Evolutionary conservation across 2,797 vertebrate species (phyloP), one percentile per base, ranked within the genome.

Genomic region (Eleutherodactylus coqui): DNA sequence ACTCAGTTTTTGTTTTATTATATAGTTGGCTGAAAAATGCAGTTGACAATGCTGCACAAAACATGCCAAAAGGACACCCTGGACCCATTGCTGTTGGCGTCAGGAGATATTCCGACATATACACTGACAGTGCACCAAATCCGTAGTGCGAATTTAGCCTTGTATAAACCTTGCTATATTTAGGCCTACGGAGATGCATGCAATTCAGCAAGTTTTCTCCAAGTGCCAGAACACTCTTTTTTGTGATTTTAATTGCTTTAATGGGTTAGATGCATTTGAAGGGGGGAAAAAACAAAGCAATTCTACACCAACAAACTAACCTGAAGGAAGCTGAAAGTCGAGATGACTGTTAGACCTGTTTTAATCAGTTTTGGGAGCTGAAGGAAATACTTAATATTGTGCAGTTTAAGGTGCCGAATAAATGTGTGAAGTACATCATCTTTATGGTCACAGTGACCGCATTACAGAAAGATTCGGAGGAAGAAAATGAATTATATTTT

Each of bases 381-480:
- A 77, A 58, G 24, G 8, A 77, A 55, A 77, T 38, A 5, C 32
- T 77, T 77, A 77, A 55, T 38, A 79, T 27, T 79, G 55, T 60
- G 38, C 64, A 27, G 10, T 38, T 47, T 69, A 67, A 81, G 49
- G 19, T 49, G 45, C 29, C 10, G 60, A 62, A 51, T 69, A 49
- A 81, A 81, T 81, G 62, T 69, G 60, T 34, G 43, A 81, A 69
- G 79, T 81, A 36, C 62, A 81, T 81, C 79, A 70, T 81, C 64
- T 82, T 69, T 72, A 82, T 82, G 79, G 79, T 82, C 79, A 72
- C 47, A 41, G 62, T 82, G 79, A 82, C 79, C 79, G 36, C 79
- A 55, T 70, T 72, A 72, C 21, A 38, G 45, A 49, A 72, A 82
- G 64, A 34, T 81, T 81, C 64, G 29, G 29, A n/a, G 29, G 62